Conservation (phyloP, 1,140 invertebrate species). For the Pogonomyrmex californicus region DNA sequence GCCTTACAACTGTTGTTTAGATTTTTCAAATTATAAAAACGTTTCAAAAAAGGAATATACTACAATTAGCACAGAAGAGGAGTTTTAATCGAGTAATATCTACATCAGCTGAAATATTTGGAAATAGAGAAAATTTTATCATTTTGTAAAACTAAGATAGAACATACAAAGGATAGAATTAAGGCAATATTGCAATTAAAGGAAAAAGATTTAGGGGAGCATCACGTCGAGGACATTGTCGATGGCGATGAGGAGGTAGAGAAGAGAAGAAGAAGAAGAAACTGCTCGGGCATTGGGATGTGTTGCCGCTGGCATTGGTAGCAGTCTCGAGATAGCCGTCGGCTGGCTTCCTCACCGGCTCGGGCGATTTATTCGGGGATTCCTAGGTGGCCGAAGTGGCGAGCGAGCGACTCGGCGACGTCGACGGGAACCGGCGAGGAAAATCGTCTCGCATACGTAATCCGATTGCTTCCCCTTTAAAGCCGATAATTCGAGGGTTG, state of each 20-base stretch:
- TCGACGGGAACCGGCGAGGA: constrained; percentile 20
- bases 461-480: constrained; percentile 25
- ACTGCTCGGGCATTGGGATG: constrained; percentile 82
- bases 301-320: constrained; percentile 85
- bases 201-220: background rate
- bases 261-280: constrained; percentile 67
- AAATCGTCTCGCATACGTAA: constrained; percentile 25
- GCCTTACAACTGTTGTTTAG: no score
- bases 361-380: constrained; percentile 84
- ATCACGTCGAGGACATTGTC: constrained; percentile 25
- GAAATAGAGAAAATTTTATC: background rate
- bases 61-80: constrained; percentile 6
- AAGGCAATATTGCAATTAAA: background rate
- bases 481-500: constrained; percentile 5
- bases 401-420: constrained; percentile 70
- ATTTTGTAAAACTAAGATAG: background rate
- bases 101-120: background rate
- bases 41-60: background rate
- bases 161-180: background rate
- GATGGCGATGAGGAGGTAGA: constrained; percentile 60
- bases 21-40: background rate
- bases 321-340: constrained; percentile 87
- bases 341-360: constrained; percentile 84
- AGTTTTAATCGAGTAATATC: background rate
- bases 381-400: constrained; percentile 80